phyloP scores from a whole-genome alignment of 2,797 vertebrate species.

The Podargus strigoides region DNA sequence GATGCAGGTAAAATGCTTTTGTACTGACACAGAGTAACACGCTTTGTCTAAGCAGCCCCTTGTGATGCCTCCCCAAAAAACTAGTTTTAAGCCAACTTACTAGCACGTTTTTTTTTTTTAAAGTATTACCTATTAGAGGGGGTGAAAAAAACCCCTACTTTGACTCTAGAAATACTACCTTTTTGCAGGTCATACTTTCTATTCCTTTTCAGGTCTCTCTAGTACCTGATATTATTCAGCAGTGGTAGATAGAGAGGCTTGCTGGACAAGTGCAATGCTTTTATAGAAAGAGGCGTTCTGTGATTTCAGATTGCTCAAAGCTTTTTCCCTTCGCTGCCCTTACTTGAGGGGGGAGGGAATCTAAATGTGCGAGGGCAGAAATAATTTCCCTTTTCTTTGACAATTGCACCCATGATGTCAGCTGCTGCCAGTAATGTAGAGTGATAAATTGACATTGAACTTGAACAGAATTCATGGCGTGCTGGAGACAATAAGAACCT shows the following conservation, averaged over 20 bases:
- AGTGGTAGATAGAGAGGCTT: not conserved
- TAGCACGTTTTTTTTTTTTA: no score
- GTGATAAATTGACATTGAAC: constrained; percentile 66
- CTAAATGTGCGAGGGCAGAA: constrained; percentile 48
- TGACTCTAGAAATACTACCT: not conserved
- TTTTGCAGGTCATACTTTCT: not conserved
- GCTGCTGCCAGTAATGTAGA: constrained; percentile 18
- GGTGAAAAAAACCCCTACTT: not conserved
- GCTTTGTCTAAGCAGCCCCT: not conserved
- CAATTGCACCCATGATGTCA: constrained; percentile 53
- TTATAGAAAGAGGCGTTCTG: constrained; percentile 1
- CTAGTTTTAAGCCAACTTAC: not conserved
- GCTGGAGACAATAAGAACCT: constrained; percentile 46
- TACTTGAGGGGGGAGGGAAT: not conserved
- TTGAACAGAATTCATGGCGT: constrained; percentile 55
- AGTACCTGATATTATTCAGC: not conserved
- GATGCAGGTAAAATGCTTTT: not conserved
- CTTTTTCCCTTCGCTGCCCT: not conserved
- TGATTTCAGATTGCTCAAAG: not conserved
- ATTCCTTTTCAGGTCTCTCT: not conserved
- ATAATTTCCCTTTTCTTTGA: constrained; percentile 56
- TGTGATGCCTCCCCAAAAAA: no score
- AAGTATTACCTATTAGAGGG: not conserved
- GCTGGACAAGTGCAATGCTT: not conserved
- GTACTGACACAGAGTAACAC: not conserved